Conservation (phyloP, 2,797 vertebrate genomes). For the Rousettus madagascariensis region DNA sequence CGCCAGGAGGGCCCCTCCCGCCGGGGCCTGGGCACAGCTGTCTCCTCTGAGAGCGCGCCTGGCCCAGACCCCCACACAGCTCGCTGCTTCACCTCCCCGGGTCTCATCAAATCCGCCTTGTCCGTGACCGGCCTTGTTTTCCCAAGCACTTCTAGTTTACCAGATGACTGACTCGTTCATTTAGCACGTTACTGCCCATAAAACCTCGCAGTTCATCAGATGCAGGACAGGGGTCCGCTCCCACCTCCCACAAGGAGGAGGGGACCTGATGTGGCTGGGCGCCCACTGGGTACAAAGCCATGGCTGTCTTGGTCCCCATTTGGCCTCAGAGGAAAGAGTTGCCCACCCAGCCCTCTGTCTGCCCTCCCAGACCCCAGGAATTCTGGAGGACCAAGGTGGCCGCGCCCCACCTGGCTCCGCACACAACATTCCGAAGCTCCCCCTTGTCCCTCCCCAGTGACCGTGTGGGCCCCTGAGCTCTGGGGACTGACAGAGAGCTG, state of each 20-base stretch:
- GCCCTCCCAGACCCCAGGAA: too few relatives aligned
- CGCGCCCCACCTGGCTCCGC: background rate
- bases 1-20: background rate
- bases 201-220: accelerated
- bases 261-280: accelerated
- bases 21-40: background rate
- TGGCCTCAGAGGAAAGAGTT: background rate
- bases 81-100: background rate
- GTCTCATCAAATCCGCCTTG: background rate
- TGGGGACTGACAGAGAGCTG: background rate
- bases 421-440: background rate
- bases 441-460: background rate
- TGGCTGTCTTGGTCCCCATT: background rate
- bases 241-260: background rate
- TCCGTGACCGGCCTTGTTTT: background rate
- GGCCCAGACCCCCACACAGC: too few relatives aligned
- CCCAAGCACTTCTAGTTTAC: background rate
- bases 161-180: background rate
- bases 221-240: too few relatives aligned
- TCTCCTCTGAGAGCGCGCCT: background rate
- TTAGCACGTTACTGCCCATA: background rate
- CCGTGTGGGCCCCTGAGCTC: background rate
- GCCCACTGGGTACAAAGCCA: accelerated
- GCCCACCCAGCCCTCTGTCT: accelerated
- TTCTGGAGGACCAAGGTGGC: background rate